Conservation (phyloP, 2,113 vertebrate genomes). For the Prunella fulvescens region DNA sequence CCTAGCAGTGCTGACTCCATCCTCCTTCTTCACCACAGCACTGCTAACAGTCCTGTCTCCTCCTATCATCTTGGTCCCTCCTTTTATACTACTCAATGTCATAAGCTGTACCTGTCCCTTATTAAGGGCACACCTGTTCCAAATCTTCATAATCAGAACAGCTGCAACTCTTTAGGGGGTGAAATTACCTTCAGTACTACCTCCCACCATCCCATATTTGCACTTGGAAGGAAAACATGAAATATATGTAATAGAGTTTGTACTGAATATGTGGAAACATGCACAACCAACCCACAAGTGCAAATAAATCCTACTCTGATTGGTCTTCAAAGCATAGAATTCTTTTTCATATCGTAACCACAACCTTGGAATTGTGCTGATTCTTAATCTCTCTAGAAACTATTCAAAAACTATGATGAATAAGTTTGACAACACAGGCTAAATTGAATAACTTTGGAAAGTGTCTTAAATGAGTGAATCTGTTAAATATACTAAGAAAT, state of each 20-base stretch:
- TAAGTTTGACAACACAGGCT: not conserved
- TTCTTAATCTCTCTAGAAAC: not conserved
- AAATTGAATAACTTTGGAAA: not conserved
- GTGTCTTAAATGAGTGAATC: not conserved
- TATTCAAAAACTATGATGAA: not conserved
- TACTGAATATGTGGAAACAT: not conserved
- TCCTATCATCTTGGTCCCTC: no score
- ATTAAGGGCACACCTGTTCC: no score
- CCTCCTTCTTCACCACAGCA: no score
- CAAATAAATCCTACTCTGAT: not conserved
- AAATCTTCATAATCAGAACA: no score
- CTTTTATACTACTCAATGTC: no score
- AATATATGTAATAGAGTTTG: not conserved
- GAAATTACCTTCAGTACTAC: no score
- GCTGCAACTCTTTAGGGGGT: no score
- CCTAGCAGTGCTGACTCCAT: no score
- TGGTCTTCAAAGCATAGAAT: not conserved
- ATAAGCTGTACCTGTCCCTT: no score
- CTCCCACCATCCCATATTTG: not conserved
- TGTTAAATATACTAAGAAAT: not conserved
- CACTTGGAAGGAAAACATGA: not conserved
- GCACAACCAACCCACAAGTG: not conserved
- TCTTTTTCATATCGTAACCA: not conserved
- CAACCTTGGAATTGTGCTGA: not conserved
- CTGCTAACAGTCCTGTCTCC: no score